Evolutionary conservation across 1,140 invertebrate genomes (phyloP).

Genomic region (Calosoma granatense): DNA sequence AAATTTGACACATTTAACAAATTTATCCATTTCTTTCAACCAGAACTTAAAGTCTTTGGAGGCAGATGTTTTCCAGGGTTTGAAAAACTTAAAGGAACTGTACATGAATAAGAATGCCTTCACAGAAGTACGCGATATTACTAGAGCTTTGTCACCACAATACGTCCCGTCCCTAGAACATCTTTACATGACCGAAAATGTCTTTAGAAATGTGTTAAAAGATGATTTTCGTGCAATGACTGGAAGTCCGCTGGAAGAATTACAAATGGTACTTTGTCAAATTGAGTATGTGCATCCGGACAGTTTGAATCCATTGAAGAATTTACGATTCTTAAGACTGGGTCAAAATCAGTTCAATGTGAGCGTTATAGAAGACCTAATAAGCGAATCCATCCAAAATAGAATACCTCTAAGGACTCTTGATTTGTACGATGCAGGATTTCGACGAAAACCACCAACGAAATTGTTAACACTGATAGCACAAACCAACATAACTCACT

Average conservation of each 20-base stretch:
- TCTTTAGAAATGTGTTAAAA: conserved; percentile 19
- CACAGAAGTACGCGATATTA: conserved; percentile 20
- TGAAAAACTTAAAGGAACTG: conserved; percentile 21
- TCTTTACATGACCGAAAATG: conserved; percentile 24
- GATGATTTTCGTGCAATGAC: conserved; percentile 22
- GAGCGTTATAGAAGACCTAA: conserved; percentile 32
- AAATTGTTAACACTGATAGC: conserved; percentile 37
- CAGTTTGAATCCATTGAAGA: conserved; percentile 35
- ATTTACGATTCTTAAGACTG: conserved; percentile 35
- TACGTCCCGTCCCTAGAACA: conserved; percentile 20
- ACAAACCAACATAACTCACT: conserved; percentile 35
- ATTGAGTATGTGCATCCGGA: conserved; percentile 39
- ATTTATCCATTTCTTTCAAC: conserved; percentile 27
- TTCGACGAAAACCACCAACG: conserved; percentile 36
- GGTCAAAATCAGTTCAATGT: conserved; percentile 39
- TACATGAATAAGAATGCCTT: conserved; percentile 28
- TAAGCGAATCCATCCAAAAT: conserved; percentile 30
- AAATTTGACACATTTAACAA: conserved; percentile 23
- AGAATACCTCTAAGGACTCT: conserved; percentile 35
- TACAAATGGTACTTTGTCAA: conserved; percentile 39
- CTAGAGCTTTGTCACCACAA: conserved; percentile 14
- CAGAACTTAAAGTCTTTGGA: conserved; percentile 20
- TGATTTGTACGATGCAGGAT: conserved; percentile 40
- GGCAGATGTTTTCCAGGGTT: conserved; percentile 22
- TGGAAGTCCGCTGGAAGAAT: conserved; percentile 22